Conservation (phyloP, 23 tunicate species). For the Clavelina lepadiformis region DNA sequence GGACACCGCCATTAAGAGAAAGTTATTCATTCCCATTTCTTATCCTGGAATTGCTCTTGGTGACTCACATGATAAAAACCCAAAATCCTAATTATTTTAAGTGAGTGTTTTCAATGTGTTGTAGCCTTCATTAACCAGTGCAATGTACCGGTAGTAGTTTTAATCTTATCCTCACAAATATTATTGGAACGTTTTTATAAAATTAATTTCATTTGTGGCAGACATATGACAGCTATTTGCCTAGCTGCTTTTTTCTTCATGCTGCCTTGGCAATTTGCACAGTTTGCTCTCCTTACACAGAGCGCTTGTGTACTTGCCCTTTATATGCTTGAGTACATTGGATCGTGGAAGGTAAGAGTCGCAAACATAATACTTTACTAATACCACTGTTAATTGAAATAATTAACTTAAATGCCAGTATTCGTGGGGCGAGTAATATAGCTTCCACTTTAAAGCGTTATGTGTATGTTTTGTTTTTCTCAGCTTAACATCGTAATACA, state of each 20-base stretch:
- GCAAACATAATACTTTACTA: background rate
- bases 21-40: constrained; percentile 97
- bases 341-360: constrained; percentile 89
- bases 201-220: no score
- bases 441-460: background rate
- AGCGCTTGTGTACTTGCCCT: constrained; percentile 91
- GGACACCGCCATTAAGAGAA: constrained; percentile 99
- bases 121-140: no score
- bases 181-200: no score
- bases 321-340: constrained; percentile 92
- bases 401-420: background rate
- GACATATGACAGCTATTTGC: constrained; percentile 67
- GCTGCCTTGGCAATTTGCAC: constrained; percentile 99
- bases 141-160: no score
- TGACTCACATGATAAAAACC: constrained; percentile 84
- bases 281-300: constrained; percentile 98
- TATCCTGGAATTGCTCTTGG: constrained; percentile 77
- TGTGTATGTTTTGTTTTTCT: background rate
- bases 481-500: constrained; percentile 83
- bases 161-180: no score
- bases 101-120: constrained; percentile 22
- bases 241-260: constrained; percentile 91
- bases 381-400: background rate
- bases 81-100: constrained; percentile 54
- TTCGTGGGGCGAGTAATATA: background rate